A percentile compares a stretch with the other conserved stretches of the same genome.
Conservation (phyloP, 2,797 vertebrate genomes). For the Pangasius krempfi region DNA sequence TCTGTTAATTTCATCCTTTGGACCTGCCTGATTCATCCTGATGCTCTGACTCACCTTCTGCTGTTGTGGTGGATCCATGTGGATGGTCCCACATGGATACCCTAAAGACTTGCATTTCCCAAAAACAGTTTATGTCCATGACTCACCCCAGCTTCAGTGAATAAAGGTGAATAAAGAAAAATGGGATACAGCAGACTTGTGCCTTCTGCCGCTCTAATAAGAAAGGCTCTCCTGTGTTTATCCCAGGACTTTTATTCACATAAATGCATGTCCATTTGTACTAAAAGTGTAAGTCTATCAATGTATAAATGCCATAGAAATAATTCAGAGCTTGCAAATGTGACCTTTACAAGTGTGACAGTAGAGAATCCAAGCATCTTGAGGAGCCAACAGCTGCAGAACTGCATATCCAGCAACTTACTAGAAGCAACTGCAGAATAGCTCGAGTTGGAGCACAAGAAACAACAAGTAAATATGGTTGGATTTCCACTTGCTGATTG, state of each 20-base stretch:
- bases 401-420: neutral
- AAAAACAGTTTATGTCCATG: conserved; percentile 19
- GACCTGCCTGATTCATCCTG: conserved; percentile 10
- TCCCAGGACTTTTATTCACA: neutral
- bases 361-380: neutral
- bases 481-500: neutral
- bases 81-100: neutral
- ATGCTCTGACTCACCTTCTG: conserved; percentile 6
- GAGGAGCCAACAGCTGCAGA: neutral
- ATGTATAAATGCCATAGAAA: neutral
- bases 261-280: neutral
- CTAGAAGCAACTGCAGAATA: neutral
- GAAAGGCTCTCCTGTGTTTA: neutral
- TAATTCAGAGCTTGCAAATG: neutral
- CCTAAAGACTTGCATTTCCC: neutral
- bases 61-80: neutral
- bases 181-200: neutral
- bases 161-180: neutral
- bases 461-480: neutral
- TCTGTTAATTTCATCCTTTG: neutral
- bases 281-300: neutral
- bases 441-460: neutral
- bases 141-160: neutral
- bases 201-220: neutral
- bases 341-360: neutral